Percentiles rank a stretch among this genome's conserved stretches.
Conservation (phyloP, 2,113 vertebrate species). For the Scatophagus argus region DNA sequence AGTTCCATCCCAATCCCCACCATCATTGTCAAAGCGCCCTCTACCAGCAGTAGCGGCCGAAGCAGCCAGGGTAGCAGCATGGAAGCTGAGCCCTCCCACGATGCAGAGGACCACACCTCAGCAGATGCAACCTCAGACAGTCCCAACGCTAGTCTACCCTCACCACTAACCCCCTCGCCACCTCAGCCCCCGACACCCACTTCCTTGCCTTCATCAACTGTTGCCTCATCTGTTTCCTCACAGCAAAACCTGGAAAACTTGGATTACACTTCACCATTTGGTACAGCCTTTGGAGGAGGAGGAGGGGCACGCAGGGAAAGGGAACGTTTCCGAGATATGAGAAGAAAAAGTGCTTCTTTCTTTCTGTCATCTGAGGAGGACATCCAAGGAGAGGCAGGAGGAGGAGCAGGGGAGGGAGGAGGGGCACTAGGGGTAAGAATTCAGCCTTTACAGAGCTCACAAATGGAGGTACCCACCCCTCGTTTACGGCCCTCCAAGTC, state of each 20-base stretch:
- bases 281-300: conserved; percentile 83
- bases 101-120: conserved; percentile 69
- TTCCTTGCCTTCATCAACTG: conserved; percentile 79
- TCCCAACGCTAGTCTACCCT: conserved; percentile 78
- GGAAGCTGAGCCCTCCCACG: conserved; percentile 83
- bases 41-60: conserved; percentile 93
- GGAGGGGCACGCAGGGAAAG: conserved; percentile 86
- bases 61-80: conserved; percentile 95
- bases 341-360: conserved; percentile 90
- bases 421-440: conserved; percentile 53
- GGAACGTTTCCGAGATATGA: conserved; percentile 90
- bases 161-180: conserved; percentile 82
- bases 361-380: conserved; percentile 92
- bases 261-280: conserved; percentile 87
- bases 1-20: conserved; percentile 95
- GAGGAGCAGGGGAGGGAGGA: conserved; percentile 59
- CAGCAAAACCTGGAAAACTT: conserved; percentile 80
- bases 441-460: conserved; percentile 73
- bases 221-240: conserved; percentile 52
- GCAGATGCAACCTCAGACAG: conserved; percentile 56
- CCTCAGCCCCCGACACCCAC: conserved; percentile 78
- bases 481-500: conserved; percentile 92
- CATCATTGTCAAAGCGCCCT: conserved; percentile 94
- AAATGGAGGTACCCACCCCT: conserved; percentile 81
- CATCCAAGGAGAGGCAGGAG: conserved; percentile 77